These are phyloP conservation scores for Acanthosepion esculentum DNA, from an alignment of 2,888 invertebrate genomes.

Conservation along the genomic window DNA sequence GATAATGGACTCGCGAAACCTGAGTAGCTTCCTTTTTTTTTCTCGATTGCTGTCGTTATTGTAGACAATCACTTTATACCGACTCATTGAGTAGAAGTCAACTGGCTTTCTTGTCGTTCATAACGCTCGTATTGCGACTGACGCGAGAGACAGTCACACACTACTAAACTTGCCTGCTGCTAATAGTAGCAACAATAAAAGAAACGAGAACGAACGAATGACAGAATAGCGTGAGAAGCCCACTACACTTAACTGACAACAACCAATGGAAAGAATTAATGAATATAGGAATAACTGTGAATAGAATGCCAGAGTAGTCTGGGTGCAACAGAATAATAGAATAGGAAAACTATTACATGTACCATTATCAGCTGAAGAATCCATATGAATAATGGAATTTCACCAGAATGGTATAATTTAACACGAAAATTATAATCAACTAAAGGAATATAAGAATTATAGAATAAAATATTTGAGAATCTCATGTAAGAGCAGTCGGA, in stretches of 20 bases:
- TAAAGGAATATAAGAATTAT: not conserved
- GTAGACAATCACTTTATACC: slow-evolving; percentile 22
- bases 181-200: slow-evolving; percentile 6
- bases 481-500: not conserved
- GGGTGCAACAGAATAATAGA: not conserved
- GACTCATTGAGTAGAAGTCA: slow-evolving; percentile 21
- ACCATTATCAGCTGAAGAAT: not conserved
- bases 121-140: slow-evolving; percentile 10
- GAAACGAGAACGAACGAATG: not conserved
- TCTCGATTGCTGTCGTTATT: not conserved
- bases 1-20: slow-evolving; percentile 1
- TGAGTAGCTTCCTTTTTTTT: not conserved
- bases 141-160: slow-evolving; percentile 9
- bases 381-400: not conserved
- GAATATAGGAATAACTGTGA: not conserved
- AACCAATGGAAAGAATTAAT: not conserved
- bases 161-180: not conserved
- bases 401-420: not conserved
- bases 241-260: not conserved
- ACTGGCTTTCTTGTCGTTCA: not conserved
- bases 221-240: not conserved
- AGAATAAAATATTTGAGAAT: not conserved
- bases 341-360: not conserved
- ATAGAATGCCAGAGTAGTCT: not conserved
- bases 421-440: not conserved